A percentile compares a stretch with the other conserved stretches of the same genome.
phyloP scores from a whole-genome alignment of 2,888 invertebrate species.

The Agrotis clavis region DNA sequence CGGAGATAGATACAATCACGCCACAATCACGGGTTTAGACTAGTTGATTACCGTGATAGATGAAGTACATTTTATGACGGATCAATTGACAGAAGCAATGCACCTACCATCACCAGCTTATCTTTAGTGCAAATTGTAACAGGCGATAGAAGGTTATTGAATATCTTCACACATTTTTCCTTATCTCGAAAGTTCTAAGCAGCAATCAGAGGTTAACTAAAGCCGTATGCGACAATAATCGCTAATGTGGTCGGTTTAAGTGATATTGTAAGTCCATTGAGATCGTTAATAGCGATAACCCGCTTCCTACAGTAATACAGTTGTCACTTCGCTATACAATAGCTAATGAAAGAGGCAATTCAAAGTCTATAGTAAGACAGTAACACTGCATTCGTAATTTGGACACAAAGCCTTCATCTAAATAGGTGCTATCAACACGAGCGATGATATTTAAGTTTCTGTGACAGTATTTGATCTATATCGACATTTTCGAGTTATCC shows the following conservation, averaged over 20 bases:
- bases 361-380: conserved; percentile 10
- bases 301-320: background rate
- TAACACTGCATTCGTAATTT: conserved; percentile 11
- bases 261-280: conserved; percentile 22
- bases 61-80: conserved; percentile 9
- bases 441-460: background rate
- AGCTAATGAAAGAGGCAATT: conserved; percentile 13
- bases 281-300: conserved; percentile 2
- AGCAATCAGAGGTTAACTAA: conserved; percentile 35
- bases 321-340: conserved; percentile 9
- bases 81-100: conserved; percentile 26
- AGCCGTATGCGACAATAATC: conserved; percentile 15
- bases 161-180: conserved; percentile 29
- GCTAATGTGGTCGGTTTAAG: conserved; percentile 7
- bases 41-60: conserved; percentile 22
- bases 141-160: conserved; percentile 34
- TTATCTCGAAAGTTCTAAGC: conserved; percentile 36
- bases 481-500: background rate
- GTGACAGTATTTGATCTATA: background rate
- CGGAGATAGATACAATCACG: conserved; percentile 5
- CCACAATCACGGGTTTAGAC: conserved; percentile 11
- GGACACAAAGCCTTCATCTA: conserved; percentile 19
- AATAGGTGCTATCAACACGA: background rate
- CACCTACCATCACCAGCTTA: conserved; percentile 24
- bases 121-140: conserved; percentile 49